Base-by-base conservation (phyloP, 30 jellyfish, hydroid and myxozoan species). In the Aurelia sp. region DNA sequence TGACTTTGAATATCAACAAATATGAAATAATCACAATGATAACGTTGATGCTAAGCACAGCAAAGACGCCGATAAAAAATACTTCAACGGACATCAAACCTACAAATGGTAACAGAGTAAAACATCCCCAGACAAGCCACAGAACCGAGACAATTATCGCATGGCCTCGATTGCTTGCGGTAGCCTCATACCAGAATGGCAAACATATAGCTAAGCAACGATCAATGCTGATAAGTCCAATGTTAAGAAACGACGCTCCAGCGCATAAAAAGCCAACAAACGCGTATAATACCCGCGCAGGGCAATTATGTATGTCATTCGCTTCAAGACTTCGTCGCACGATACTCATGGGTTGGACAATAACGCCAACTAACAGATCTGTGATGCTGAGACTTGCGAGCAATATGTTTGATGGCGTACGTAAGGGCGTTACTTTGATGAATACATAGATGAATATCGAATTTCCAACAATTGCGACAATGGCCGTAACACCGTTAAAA, bases 361-460 rank as follows among this genome's bases (percentile, higher is more conserved):
- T 60, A 23, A 82, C 23, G 6, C 91, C 91, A 13, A 82, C 91
- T n/a, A 82, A 21, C 23, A 82, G 73, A 41, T 82, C 91, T 0
- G 91, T 82, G 69, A 82, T 58, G 71, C 91, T 82, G 62, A 82
- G 85, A 41, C 91, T 82, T 13, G 85, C 91, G 13, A 82, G 73
- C 13, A 82, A 37, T 15, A 62, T 69, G 40, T 82, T 82, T 3
- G 91, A 82, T 3, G 91, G 91, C 3, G 85, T 52, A 13, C 81
- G 91, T 2, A 82, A 62, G 47, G 76, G 40, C 44, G 69, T 19
- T 13, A 60, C 81, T 37, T 37, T 82, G 23, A 66, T 53, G 60
- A 50, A 82, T 20, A 82, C 81, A 51, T 9, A 13, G 19, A 82
- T 55, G 66, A 82, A 62, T 78, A 70, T 20, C 13, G 79, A 35